These are phyloP conservation scores for Drosophila quinaria DNA, from an alignment of 2,888 invertebrate genomes.

Conservation along the genomic window DNA sequence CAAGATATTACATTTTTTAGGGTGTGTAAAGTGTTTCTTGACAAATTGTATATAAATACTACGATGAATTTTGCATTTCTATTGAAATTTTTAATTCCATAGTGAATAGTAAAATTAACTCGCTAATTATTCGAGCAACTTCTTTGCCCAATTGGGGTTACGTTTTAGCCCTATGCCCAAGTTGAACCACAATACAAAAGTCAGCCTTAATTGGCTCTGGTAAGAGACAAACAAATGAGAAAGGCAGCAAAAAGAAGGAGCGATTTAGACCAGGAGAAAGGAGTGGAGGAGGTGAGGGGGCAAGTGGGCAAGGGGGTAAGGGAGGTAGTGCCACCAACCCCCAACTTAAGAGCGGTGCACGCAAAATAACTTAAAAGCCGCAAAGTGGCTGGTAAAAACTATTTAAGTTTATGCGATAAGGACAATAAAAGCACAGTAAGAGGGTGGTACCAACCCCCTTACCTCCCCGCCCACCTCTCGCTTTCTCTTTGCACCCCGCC, in stretches of 20 bases:
- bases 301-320: neutral
- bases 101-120: conserved; percentile 21
- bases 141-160: conserved; percentile 5
- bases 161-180: neutral
- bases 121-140: conserved; percentile 43
- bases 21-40: too few species aligned
- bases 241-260: neutral
- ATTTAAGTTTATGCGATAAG: conserved; percentile 81
- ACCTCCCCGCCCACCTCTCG: neutral
- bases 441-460: conserved; percentile 23
- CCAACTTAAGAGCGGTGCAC: conserved; percentile 69
- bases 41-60: too few species aligned
- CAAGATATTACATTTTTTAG: too few species aligned
- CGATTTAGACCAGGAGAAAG: neutral
- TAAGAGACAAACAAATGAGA: conserved; percentile 27
- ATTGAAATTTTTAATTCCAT: too few species aligned
- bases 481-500: too few species aligned
- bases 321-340: conserved; percentile 12
- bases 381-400: conserved; percentile 81
- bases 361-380: conserved; percentile 81
- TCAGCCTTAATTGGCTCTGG: conserved; percentile 46
- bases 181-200: conserved; percentile 27
- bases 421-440: conserved; percentile 71
- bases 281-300: too few species aligned
- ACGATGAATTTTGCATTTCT: too few species aligned